These are phyloP conservation scores for Eupithecia dodoneata DNA, from an alignment of 2,888 invertebrate genomes.

Conservation along the genomic window DNA sequence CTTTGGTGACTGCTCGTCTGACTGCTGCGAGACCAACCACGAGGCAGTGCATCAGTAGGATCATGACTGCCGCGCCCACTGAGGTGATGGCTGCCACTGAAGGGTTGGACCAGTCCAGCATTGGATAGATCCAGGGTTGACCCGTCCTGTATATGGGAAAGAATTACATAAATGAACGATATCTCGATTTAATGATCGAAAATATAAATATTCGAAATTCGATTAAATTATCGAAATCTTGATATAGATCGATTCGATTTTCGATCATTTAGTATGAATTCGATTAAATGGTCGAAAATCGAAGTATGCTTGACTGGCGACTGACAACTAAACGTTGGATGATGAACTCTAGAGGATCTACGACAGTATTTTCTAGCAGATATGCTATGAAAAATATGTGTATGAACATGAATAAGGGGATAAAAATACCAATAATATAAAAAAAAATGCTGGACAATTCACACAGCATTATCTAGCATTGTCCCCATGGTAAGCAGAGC, in stretches of 20 bases:
- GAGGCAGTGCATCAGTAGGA: slow-evolving; percentile 85
- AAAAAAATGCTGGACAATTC: too few species aligned
- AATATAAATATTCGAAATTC: too few species aligned
- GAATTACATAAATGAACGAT: background rate
- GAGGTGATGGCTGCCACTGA: slow-evolving; percentile 83
- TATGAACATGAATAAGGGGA: too few species aligned
- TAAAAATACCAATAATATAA: too few species aligned
- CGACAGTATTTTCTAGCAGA: too few species aligned
- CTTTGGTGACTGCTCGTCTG: slow-evolving; percentile 66
- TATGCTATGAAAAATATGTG: too few species aligned
- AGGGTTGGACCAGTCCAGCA: slow-evolving; percentile 90
- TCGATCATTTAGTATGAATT: background rate
- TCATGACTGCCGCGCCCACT: slow-evolving; percentile 83
- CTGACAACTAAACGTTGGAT: background rate
- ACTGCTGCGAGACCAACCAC: slow-evolving; percentile 81
- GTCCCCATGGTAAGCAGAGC: too few species aligned
- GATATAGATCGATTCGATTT: background rate
- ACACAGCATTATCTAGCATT: too few species aligned
- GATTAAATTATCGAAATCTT: too few species aligned
- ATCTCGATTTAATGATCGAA: too few species aligned
- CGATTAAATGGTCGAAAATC: too few species aligned
- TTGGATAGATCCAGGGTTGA: slow-evolving; percentile 87
- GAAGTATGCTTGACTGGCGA: too few species aligned
- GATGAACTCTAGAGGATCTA: background rate
- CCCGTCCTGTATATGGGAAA: slow-evolving; percentile 80